phyloP scores from a whole-genome alignment of 1,140 invertebrate genomes.

The Leptopilina boulardi region DNA sequence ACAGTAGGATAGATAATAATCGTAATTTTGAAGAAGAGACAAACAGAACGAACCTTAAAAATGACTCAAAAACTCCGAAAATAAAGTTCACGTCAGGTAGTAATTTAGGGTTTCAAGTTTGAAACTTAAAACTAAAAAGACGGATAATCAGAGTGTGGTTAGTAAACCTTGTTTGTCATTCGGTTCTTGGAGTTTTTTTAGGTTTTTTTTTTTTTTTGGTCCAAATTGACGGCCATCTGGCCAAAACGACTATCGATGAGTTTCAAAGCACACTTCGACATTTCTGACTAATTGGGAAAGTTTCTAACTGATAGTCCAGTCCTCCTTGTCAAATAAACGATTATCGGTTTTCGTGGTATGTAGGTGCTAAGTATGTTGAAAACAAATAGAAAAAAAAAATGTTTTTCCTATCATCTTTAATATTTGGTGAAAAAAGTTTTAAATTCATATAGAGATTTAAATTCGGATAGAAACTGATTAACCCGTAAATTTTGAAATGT shows the following conservation, averaged over 20 bases:
- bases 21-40: no score
- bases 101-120: not conserved
- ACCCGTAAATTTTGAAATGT: no score
- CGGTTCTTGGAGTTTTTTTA: constrained; percentile 1
- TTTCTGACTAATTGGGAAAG: constrained; percentile 62
- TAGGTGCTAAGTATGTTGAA: constrained; percentile 40
- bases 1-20: no score
- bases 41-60: no score
- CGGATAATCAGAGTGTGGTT: not conserved
- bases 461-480: no score
- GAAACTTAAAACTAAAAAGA: not conserved
- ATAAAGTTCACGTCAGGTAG: no score
- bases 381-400: no score
- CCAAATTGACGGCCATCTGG: constrained; percentile 51
- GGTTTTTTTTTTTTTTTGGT: no score
- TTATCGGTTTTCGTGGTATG: constrained; percentile 42
- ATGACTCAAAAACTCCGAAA: no score
- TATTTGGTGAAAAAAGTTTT: no score
- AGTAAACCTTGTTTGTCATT: not conserved
- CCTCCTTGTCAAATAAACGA: constrained; percentile 44
- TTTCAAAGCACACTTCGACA: constrained; percentile 44
- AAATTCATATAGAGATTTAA: no score
- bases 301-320: constrained; percentile 52
- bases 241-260: constrained; percentile 40
- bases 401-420: no score